Evolutionary conservation across 1,140 invertebrate genomes (phyloP), one percentile per base, ranked within the genome.

Genomic region (Penaeus japonicus): DNA sequence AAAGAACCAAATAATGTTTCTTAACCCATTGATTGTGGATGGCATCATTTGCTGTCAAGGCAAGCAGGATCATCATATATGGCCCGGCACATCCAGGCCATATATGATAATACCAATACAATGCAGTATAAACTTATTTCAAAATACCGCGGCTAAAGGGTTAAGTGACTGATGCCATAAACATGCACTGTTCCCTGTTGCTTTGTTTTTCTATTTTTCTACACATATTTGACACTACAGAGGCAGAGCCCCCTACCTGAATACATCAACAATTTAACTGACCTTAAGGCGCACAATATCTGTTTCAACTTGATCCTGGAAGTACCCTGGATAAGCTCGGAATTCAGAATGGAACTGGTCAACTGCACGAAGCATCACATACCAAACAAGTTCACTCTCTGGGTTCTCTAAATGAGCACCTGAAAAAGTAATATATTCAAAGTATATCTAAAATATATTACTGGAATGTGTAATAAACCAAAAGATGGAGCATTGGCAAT

Each of bases 321-420:
- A 85, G 47, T 84, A 89, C 20, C 98, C 98, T 22, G 98, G 98
- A 93, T 96, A 97, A 35, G 96, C 94, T 91, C 97, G 97, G 92
- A 97, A 98, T 91, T 98, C 96, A 18, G 95, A 94, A 90, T 96
- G 95, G 92, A 99, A 99, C 91, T 95, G 95, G 91, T 99, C 97
- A n/a, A 97, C 94, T 27, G 97, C 97, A 91, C 98, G 94, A 4
- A 99, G 92, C 75, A 99, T 94, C 12, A 99, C 95, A 92, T 99
- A 99, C 92, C 97, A 98, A 55, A 98, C 95, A 93, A 97, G 96
- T 91, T 97, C 94, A 91, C 96, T 96, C 91, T 97, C 96, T 15
- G 96, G 95, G 93, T 97, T 95, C 92, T 96, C 95, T 77, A 96
- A 92, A 92, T 94, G 93, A 91, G 94, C 93, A 87, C 93, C 95